Percentiles rank a stretch among this genome's conserved stretches.
These are phyloP conservation scores for Galeopsomyia nigrocyanea DNA, from an alignment of 2,888 invertebrate genomes.

Conservation along the genomic window DNA sequence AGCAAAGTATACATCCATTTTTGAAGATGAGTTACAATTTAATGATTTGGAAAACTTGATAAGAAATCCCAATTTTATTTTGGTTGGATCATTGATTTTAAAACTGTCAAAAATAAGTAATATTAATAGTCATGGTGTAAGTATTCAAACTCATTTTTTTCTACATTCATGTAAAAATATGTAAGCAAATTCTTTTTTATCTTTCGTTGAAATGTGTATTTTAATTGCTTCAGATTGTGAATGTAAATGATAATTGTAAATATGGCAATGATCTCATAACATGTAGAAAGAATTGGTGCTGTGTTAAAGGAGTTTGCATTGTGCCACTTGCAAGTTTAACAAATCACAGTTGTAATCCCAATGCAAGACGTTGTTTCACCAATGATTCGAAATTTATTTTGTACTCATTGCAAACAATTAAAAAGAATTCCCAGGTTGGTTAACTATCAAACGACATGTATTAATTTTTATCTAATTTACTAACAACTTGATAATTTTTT, in stretches of 20 bases:
- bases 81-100: constrained; percentile 77
- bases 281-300: constrained; percentile 53
- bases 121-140: constrained; percentile 81
- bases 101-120: constrained; percentile 85
- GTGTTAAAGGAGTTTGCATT: constrained; percentile 71
- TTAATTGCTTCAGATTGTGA: constrained; percentile 9
- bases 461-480: not conserved
- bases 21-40: constrained; percentile 62
- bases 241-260: constrained; percentile 14
- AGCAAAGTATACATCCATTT: constrained; percentile 73
- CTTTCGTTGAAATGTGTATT: not conserved
- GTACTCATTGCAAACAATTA: constrained; percentile 77
- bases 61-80: constrained; percentile 64
- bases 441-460: not conserved
- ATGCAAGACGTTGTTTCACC: constrained; percentile 74
- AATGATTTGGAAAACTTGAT: constrained; percentile 62
- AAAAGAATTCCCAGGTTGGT: constrained; percentile 75
- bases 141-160: constrained; percentile 15
- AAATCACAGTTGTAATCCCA: constrained; percentile 91
- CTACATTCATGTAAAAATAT: not conserved
- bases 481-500: constrained; percentile 8
- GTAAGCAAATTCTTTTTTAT: not conserved
- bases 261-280: constrained; percentile 31
- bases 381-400: constrained; percentile 59
- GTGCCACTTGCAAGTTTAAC: constrained; percentile 84